Base-by-base conservation (phyloP, 1,140 invertebrate genomes). In the Nymphalis io region DNA sequence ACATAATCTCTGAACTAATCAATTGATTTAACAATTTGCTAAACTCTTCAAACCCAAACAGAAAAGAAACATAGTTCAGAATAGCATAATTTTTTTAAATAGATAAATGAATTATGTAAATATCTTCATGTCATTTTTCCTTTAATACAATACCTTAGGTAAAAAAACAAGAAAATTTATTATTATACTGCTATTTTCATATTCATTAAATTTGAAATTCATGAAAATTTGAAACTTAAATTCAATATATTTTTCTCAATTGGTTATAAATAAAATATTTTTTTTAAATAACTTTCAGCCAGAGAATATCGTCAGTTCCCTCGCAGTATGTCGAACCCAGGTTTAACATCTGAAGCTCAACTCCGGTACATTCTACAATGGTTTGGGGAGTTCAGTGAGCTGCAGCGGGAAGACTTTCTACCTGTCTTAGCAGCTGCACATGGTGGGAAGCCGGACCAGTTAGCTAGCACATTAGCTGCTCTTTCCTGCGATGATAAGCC, bases 371-470 rank as follows among this genome's bases (percentile, higher is more conserved):
- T 97, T 62, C 86, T 96, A 39, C 94, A 96, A 83, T 98, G 97
- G 97, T 98, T 98, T 87, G 93, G 94, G 79, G 96, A 97, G 84
- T 98, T 96, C 94, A 97, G 96, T 82, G 95, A 96, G 76, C 93
- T 97, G 89, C 96, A 98, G 86, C 93, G 96, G 61, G 94, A 94
- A 69, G 96, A 98, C 85, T 98, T 98, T 86, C 79, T 98, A 39
- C 94, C 95, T 20, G 93, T 97, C 61, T 88, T 98, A 15, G 91
- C 96, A 42, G 89, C 91, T 4, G 88, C 93, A 38, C 93, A 93
- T 60, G 92, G 92, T 38, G 85, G 87, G 27, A 93, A 95, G 78
- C 93, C 96, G 0, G 96, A 97, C 83, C 95, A 96, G 58, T 88
- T 98, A 23, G 94, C 96, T 13, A 93, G 94, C 60, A 94, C 93